Conservation (phyloP, 2,113 vertebrate genomes). For the Clupea harengus region DNA sequence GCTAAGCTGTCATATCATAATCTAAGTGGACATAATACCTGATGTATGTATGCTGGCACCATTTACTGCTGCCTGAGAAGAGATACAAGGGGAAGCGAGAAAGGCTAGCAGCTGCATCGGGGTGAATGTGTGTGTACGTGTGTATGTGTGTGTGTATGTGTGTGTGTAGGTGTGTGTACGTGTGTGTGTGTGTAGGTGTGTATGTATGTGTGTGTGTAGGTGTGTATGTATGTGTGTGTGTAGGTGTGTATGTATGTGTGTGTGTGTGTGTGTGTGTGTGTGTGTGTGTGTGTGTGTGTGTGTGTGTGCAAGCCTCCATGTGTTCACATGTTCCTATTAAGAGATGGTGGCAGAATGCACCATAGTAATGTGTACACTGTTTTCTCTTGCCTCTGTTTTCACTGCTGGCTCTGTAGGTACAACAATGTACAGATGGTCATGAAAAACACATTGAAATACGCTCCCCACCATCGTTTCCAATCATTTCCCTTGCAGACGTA, state of each 20-base stretch:
- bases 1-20: conserved; percentile 78
- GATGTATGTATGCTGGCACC: conserved; percentile 72
- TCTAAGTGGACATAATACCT: conserved; percentile 82
- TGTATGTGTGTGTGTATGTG: conserved; percentile 41
- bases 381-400: neutral
- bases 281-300: neutral
- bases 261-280: conserved; percentile 4
- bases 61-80: conserved; percentile 61
- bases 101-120: conserved; percentile 58
- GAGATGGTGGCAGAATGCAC: neutral
- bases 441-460: neutral
- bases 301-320: neutral
- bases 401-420: neutral
- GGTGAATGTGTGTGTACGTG: neutral
- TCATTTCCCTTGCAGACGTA: neutral
- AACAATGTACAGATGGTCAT: neutral
- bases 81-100: conserved; percentile 51
- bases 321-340: neutral
- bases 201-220: neutral
- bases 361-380: neutral
- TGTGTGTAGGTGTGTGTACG: neutral
- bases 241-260: conserved; percentile 40
- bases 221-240: conserved; percentile 27
- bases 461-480: neutral
- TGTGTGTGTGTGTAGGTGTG: neutral